phyloP scores from a whole-genome alignment of 2,113 vertebrate genomes.

The Eidolon helvum region DNA sequence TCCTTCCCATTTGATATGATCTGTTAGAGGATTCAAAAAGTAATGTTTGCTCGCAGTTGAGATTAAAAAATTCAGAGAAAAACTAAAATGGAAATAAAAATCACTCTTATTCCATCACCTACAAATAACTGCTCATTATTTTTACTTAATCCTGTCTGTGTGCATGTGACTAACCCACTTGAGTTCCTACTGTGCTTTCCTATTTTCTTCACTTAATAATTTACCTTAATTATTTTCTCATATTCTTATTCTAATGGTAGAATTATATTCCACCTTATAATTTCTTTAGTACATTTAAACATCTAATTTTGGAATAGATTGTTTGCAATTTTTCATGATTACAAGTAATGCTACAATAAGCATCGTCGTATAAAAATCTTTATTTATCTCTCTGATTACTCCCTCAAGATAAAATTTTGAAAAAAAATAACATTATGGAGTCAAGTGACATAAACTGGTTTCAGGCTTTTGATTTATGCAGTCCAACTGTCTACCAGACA shows the following conservation, averaged over 20 bases:
- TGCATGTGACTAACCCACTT: background rate
- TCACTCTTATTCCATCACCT: background rate
- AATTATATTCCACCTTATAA: background rate
- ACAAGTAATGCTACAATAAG: background rate
- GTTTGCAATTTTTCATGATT: background rate
- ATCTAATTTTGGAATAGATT: background rate
- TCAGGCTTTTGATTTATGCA: background rate
- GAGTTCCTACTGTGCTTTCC: background rate
- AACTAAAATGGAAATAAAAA: slow-evolving; percentile 1
- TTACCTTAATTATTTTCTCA: background rate
- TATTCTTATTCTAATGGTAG: background rate
- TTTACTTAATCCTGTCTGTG: background rate
- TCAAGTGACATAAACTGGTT: background rate
- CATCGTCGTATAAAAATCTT: background rate
- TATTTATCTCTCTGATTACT: background rate
- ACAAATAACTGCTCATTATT: background rate
- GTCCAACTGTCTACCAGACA: background rate
- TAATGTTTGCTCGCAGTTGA: background rate
- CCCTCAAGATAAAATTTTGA: background rate
- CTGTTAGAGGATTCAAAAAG: slow-evolving; percentile 6
- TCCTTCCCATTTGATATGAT: background rate
- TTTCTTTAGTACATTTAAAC: slow-evolving; percentile 16
- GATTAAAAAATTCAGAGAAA: background rate
- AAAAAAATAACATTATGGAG: background rate
- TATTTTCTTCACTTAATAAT: background rate